These are phyloP conservation scores for Macrotis lagotis DNA, from an alignment of 2,113 vertebrate species.

Conservation along the genomic window DNA sequence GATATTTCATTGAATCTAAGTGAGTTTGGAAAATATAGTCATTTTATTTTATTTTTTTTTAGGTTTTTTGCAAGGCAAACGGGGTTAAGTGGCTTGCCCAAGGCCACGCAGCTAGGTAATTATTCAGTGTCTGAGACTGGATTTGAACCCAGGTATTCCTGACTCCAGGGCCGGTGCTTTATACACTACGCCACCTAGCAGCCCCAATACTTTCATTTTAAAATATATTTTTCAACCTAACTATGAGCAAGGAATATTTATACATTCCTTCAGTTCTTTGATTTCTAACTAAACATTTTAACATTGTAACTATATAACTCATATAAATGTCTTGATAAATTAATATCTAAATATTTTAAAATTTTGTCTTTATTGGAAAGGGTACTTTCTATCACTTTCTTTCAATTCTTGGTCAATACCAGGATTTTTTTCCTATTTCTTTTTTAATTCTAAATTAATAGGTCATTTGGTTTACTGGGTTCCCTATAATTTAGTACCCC, in stretches of 20 bases:
- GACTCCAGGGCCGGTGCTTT: too few species aligned
- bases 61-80: too few species aligned
- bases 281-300: background rate
- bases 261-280: background rate
- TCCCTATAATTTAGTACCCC: background rate
- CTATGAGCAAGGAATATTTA: background rate
- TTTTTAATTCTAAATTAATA: background rate
- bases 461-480: background rate
- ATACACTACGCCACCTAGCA: too few species aligned
- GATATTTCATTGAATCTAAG: background rate
- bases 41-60: too few species aligned
- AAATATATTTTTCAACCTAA: background rate
- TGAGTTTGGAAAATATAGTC: background rate
- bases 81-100: too few species aligned
- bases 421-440: background rate
- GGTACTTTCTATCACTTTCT: background rate
- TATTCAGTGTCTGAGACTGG: too few species aligned
- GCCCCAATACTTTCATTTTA: too few species aligned
- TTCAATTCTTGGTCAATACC: background rate
- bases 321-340: background rate
- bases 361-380: background rate
- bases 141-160: too few species aligned
- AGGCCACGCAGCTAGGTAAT: too few species aligned
- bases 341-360: background rate
- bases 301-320: background rate